Evolutionary conservation across 1,140 invertebrate genomes (phyloP).

Genomic region (Portunus trituberculatus): DNA sequence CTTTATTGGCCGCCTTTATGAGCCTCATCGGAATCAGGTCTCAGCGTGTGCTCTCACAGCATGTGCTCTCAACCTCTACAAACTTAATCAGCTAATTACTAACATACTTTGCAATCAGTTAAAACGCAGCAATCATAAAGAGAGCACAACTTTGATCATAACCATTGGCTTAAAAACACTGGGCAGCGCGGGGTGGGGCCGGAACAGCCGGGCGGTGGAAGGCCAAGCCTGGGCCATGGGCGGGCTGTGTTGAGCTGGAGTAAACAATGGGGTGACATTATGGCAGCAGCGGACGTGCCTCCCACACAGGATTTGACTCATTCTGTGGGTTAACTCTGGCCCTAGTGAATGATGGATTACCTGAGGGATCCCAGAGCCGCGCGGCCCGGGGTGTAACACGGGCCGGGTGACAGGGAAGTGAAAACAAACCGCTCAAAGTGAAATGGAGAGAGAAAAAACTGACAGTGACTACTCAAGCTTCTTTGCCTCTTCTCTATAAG

Average conservation of each 20-base stretch:
- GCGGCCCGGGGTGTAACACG: not conserved
- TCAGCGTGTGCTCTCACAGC: not conserved
- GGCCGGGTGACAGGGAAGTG: not conserved
- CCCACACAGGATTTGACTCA: conserved; percentile 32
- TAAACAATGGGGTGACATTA: conserved; percentile 53
- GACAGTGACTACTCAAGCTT: not conserved
- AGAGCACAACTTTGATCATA: not conserved
- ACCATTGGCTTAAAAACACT: not conserved
- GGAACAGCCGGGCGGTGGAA: not conserved
- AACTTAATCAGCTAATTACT: not conserved
- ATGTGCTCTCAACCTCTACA: not conserved
- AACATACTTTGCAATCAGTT: not conserved
- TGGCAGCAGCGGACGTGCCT: conserved; percentile 25
- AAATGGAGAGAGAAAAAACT: not conserved
- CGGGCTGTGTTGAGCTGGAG: not conserved
- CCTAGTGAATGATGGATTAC: conserved; percentile 34
- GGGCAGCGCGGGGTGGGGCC: not conserved
- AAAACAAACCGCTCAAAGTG: too few species aligned
- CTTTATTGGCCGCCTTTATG: conserved; percentile 46
- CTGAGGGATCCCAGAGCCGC: not conserved
- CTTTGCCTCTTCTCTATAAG: too few species aligned
- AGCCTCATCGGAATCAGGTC: conserved; percentile 9
- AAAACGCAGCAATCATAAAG: not conserved
- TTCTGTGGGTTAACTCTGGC: not conserved
- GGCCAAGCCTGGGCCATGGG: conserved; percentile 5